phyloP scores from a whole-genome alignment of 2,797 vertebrate species.

The Coracias cyanogaster region DNA sequence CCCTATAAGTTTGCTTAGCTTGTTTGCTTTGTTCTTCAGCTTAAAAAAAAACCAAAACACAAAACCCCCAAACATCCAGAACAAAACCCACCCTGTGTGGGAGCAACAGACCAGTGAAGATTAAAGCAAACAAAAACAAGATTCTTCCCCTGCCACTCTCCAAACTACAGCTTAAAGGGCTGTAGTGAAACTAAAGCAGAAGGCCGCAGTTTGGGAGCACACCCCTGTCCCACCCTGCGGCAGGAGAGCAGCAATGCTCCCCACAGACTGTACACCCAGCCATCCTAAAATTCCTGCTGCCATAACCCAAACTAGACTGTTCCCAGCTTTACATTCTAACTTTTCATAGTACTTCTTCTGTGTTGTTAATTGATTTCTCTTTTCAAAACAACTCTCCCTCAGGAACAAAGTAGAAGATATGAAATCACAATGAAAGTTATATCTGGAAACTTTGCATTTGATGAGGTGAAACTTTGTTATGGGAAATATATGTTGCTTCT shows the following conservation, averaged over 20 bases:
- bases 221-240: not conserved
- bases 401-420: not conserved
- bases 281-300: not conserved
- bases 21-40: not conserved
- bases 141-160: not conserved
- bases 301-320: not conserved
- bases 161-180: not conserved
- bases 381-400: not conserved
- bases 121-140: not conserved
- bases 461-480: slow-evolving; percentile 11
- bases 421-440: not conserved
- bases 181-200: not conserved
- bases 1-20: not conserved
- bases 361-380: not conserved
- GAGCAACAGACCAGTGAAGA: not conserved
- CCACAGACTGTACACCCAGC: not conserved
- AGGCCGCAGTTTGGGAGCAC: accelerated
- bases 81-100: not conserved
- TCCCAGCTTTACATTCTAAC: not conserved
- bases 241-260: not conserved
- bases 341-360: not conserved
- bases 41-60: not conserved
- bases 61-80: not conserved
- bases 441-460: not conserved
- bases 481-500: slow-evolving; percentile 32